Conservation (phyloP, 2,888 invertebrate species). For the Elgonia sp. region DNA sequence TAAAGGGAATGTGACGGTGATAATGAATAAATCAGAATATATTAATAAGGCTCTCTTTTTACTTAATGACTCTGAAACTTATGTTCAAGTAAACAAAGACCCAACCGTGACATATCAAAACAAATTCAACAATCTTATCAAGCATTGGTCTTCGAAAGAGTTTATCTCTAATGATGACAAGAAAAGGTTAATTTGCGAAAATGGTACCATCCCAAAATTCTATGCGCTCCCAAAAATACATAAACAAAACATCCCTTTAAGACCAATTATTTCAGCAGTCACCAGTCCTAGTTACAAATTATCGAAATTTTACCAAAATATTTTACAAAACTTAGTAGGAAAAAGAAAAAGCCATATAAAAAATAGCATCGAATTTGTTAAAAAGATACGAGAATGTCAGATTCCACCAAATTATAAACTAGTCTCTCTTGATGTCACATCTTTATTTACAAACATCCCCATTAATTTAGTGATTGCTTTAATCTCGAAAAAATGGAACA, state of each 20-base stretch:
- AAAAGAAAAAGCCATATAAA: constrained; percentile 18
- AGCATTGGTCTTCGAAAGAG: constrained; percentile 1
- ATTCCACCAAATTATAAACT: constrained; percentile 24
- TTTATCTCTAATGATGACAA: not conserved
- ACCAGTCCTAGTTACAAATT: constrained; percentile 34
- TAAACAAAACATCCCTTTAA: constrained; percentile 19
- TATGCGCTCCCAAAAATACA: constrained; percentile 36
- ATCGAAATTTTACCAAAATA: constrained; percentile 28
- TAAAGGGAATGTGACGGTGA: constrained; percentile 34
- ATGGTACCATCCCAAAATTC: constrained; percentile 33
- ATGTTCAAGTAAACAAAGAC: constrained; percentile 1
- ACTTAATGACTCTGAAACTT: constrained; percentile 8
- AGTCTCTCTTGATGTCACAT: constrained; percentile 30
- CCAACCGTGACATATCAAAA: constrained; percentile 11
- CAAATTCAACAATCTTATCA: constrained; percentile 6
- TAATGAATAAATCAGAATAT: constrained; percentile 19
- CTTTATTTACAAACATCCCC: constrained; percentile 25
- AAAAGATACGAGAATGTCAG: not conserved
- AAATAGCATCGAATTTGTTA: constrained; percentile 12
- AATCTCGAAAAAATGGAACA: not conserved
- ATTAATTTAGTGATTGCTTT: constrained; percentile 7
- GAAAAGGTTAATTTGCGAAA: constrained; percentile 2
- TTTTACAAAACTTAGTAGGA: constrained; percentile 24
- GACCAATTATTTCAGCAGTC: constrained; percentile 32
- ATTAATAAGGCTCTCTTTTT: constrained; percentile 6